Base-by-base conservation (phyloP, 2,888 invertebrate species). In the Mimumesa dahlbomi region DNA sequence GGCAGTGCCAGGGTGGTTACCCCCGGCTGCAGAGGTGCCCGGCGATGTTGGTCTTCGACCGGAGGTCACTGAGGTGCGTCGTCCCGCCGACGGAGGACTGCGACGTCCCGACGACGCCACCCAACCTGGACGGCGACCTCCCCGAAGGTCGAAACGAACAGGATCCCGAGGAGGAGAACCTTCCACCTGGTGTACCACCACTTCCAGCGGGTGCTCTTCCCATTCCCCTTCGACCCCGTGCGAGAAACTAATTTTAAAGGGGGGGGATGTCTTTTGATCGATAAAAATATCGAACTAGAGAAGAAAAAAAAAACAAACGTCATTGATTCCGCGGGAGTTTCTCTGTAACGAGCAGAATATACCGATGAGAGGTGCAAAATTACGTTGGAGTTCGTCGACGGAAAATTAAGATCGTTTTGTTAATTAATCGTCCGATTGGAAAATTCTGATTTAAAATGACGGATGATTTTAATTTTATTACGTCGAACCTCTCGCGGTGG, bases 1-100 rank as follows among this genome's bases (percentile, higher is more conserved):
- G 97, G 97, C 96, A 96, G 87, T 97, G 97, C 87, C 96, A 97
- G 88, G 97, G 97, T 3, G 97, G 97, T 0, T 97, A 97, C 90
- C 97, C 97, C 4, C 94, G 97, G 62, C 93, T 97, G 4, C 97
- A 97, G 88, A 92, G 97, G 50, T 97, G 97, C 87, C 96, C 96
- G 0, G 96, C 97, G 34, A 96, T 96, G 95, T 90, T 97, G 85
- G 97, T 97, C 7, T 97, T 96, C 90, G 96, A 97, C 90, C 92
- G 93, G 79, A 92, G 95, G 75, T 95, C 96, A 0, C 89, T 96
- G 79, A 92, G 96, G 77, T 97, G 97, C 88, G 95, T 96, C 25
- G 95, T 96, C 5, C 96, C 96, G 0, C 97, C 97, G 4, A 97
- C 96, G 31, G 96, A 96, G 81, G 96, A 97, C 85, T 97, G 97